phyloP scores from a whole-genome alignment of 1,140 invertebrate species.

The Drosophila kanapiae region DNA sequence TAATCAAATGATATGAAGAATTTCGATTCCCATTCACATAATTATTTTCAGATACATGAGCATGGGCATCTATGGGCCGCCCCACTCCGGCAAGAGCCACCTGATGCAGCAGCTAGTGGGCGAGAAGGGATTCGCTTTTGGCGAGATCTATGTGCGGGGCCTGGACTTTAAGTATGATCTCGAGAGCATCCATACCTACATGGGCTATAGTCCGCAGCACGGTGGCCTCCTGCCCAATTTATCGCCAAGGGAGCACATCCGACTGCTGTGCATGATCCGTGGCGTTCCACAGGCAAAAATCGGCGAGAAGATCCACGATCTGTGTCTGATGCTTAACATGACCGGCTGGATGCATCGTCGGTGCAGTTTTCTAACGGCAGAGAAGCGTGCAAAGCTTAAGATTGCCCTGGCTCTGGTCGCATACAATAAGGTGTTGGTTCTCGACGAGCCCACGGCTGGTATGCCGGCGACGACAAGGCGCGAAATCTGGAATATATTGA shows the following conservation, averaged over 20 bases:
- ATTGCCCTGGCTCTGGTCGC: conserved; percentile 66
- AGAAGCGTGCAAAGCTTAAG: conserved; percentile 67
- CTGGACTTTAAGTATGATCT: conserved; percentile 70
- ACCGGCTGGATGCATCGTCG: conserved; percentile 67
- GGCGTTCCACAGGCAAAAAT: conserved; percentile 63
- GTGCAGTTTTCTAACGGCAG: conserved; percentile 47
- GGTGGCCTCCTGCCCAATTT: conserved; percentile 46
- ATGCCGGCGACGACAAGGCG: conserved; percentile 64
- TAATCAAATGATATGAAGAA: background rate
- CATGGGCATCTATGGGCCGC: conserved; percentile 70
- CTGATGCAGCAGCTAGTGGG: conserved; percentile 68
- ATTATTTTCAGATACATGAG: conserved; percentile 59
- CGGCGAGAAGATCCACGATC: conserved; percentile 66
- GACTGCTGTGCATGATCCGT: conserved; percentile 70
- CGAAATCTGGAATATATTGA: conserved; percentile 76
- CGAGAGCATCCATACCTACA: conserved; percentile 55
- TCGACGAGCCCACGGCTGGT: conserved; percentile 74
- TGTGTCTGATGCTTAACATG: conserved; percentile 70
- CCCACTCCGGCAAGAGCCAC: conserved; percentile 67
- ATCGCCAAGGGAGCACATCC: conserved; percentile 70
- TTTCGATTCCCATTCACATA: background rate
- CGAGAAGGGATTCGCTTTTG: conserved; percentile 69
- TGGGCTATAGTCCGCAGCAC: conserved; percentile 73
- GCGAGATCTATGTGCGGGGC: conserved; percentile 75
- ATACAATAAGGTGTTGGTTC: conserved; percentile 66